Conservation (phyloP, 1,140 invertebrate genomes). For the Drosophila pectinifera region DNA sequence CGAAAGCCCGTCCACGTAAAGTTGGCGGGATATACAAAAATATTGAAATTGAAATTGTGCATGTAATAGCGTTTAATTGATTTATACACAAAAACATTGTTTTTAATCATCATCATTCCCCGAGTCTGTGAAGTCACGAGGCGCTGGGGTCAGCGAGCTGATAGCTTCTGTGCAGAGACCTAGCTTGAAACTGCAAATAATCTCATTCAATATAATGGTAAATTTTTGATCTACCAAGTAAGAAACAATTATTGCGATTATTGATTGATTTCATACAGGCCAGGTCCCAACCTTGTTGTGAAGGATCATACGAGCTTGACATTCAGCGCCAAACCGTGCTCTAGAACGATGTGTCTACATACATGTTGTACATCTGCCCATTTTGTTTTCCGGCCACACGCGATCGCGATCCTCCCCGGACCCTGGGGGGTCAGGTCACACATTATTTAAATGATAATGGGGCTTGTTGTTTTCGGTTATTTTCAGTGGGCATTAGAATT, state of each 20-base stretch:
- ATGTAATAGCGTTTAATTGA: constrained; percentile 45
- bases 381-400: constrained; percentile 32
- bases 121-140: constrained; percentile 39
- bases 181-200: constrained; percentile 4
- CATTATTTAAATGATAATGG: constrained; percentile 66
- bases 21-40: not conserved
- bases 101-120: constrained; percentile 27
- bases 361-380: constrained; percentile 35
- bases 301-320: too few species aligned
- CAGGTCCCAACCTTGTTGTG: too few species aligned
- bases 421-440: constrained; percentile 59
- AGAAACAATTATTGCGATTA: too few species aligned
- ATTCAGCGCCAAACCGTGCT: not conserved
- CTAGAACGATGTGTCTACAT: constrained; percentile 4
- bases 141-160: constrained; percentile 30
- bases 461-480: constrained; percentile 60
- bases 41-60: constrained; percentile 46
- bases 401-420: constrained; percentile 33
- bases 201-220: not conserved
- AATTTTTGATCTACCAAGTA: not conserved
- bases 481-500: constrained; percentile 49
- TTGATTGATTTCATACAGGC: too few species aligned
- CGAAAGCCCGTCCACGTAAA: not conserved
- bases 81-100: constrained; percentile 27
- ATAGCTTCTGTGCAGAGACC: constrained; percentile 40